Evolutionary conservation across 2,888 invertebrate genomes (phyloP), one percentile per base, ranked within the genome.

Genomic region (Nomada hirtipes): DNA sequence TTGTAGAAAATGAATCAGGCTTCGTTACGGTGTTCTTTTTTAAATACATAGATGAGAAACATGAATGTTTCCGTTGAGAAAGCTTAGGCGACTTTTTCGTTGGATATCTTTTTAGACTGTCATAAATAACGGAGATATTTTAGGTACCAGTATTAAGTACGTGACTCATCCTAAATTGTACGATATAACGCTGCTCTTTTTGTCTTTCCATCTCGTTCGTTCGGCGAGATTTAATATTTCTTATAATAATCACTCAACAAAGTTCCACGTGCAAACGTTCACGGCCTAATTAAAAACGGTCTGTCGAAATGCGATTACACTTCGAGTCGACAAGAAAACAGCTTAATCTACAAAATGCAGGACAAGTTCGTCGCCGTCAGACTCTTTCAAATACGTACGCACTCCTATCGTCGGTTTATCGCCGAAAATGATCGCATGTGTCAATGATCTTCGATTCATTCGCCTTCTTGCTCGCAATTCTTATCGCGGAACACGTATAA

Each of bases 401-500:
- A 36, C 36, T 36, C 36, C 7, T 36, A 36, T 36, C 47, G 47
- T 47, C 47, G 13, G 47, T 47, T 47, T 15, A 47, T 47, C 47
- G 47, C 0, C 20, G 15, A 20, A 44, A 61, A 44, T 20, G 20
- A 4, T 44, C 18, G 20, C 44, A 11, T 11, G 20, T 11, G 42
- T 77, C 47, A 77, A 77, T 77, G 78, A 78, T 82, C 57, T 70
- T 44, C 29, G 67, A 82, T 82, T 75, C 72, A 47, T 55, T n/a
- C 44, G 67, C 52, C n/a, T 68, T 15, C 44, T 55, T 81, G 77
- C 74, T 50, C 72, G 63, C 60, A 81, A 71, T 77, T 29, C 63
- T 77, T 83, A 83, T 81, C 77, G 73, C 44, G 36, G 63, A 78
- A 81, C 75, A 75, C 36, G 70, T 71, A 77, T 81, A 83, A 83